phyloP scores from a whole-genome alignment of 2,888 invertebrate genomes.

The Tholera decimalis region DNA sequence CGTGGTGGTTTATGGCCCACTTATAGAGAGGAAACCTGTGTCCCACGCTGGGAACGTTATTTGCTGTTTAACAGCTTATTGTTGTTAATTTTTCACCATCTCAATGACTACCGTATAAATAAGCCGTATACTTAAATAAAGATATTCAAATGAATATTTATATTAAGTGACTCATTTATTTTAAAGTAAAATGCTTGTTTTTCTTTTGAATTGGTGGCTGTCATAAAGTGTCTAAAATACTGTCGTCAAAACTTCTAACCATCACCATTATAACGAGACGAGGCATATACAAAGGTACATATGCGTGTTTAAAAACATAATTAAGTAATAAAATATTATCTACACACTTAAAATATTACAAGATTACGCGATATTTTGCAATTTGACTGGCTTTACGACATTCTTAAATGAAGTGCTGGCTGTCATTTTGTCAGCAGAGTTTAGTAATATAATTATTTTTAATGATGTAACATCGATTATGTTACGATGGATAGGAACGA shows the following conservation, averaged over 20 bases:
- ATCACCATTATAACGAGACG: not conserved
- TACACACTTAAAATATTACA: not conserved
- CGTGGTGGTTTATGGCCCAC: no score
- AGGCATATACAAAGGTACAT: not conserved
- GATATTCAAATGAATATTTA: no score
- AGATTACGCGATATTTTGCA: slow-evolving; percentile 38
- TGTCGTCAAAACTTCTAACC: not conserved
- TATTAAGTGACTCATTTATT: no score
- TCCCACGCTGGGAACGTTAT: no score
- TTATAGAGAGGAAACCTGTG: no score
- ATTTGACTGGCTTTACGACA: slow-evolving; percentile 20
- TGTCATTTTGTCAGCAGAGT: slow-evolving; percentile 33
- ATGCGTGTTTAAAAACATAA: not conserved
- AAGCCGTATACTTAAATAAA: no score
- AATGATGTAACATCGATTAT: slow-evolving; percentile 44
- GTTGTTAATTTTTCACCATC: no score
- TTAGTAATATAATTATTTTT: slow-evolving; percentile 41
- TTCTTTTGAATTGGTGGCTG: no score
- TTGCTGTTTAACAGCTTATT: no score
- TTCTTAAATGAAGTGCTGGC: slow-evolving; percentile 20
- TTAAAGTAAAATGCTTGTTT: no score
- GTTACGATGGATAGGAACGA: slow-evolving; percentile 47
- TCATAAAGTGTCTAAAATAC: no score
- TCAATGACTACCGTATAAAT: no score
- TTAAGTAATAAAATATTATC: slow-evolving; percentile 24